phyloP scores from a whole-genome alignment of 2,113 vertebrate genomes.

The Motacilla tschutschensis region DNA sequence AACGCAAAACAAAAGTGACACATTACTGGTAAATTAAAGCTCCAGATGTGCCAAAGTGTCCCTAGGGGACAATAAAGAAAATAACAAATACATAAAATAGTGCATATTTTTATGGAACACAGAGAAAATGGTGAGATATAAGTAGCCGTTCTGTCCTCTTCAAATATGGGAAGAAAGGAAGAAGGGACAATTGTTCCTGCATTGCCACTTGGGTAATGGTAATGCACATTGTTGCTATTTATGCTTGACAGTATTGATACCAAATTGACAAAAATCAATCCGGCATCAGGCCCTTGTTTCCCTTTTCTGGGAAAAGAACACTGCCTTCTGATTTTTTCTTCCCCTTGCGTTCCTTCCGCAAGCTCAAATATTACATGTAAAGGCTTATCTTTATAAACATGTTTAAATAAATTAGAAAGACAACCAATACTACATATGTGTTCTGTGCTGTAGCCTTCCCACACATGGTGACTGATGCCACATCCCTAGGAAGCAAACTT shows the following conservation, averaged over 20 bases:
- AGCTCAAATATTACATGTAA: background rate
- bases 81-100: background rate
- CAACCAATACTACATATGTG: background rate
- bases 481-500: background rate
- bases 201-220: background rate
- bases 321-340: background rate
- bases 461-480: background rate
- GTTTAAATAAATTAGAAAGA: background rate
- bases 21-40: background rate
- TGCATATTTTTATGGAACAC: background rate
- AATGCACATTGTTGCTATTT: background rate
- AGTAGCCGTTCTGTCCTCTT: background rate
- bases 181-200: background rate
- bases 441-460: background rate
- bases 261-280: background rate
- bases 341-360: background rate
- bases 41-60: background rate
- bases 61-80: background rate
- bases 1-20: accelerated
- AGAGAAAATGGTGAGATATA: background rate
- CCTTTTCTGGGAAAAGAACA: background rate
- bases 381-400: background rate
- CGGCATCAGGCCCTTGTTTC: background rate
- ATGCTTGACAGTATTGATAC: background rate
- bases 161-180: background rate